phyloP scores from a whole-genome alignment of 2,797 vertebrate species.

The Brachymystax lenok region DNA sequence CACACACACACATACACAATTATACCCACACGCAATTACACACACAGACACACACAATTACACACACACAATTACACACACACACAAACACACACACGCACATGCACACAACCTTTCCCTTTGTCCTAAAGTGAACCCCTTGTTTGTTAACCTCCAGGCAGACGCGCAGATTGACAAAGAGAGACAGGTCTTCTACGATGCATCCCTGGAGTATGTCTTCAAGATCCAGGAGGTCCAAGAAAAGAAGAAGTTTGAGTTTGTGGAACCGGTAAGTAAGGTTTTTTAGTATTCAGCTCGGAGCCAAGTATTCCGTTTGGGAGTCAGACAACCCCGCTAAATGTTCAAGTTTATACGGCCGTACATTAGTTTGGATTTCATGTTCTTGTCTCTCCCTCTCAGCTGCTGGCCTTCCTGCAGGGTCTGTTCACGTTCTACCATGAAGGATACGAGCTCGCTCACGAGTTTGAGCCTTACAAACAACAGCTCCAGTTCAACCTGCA shows the following conservation, averaged over 20 bases:
- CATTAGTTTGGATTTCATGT: neutral
- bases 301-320: neutral
- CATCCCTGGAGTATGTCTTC: constrained; percentile 97
- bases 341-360: neutral
- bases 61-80: neutral
- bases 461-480: constrained; percentile 97
- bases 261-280: constrained; percentile 87
- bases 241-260: constrained; percentile 99
- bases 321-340: neutral
- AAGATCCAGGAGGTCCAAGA: constrained; percentile 99
- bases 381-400: constrained; percentile 75
- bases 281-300: too few relatives aligned
- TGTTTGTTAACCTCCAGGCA: constrained; percentile 79
- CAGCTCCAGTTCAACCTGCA: constrained; percentile 98
- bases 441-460: constrained; percentile 96
- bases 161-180: constrained; percentile 93
- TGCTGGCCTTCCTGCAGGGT: constrained; percentile 98
- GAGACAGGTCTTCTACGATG: constrained; percentile 93
- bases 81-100: constrained; percentile 4
- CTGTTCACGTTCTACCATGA: constrained; percentile 99
- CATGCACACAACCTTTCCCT: constrained; percentile 20
- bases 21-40: too few relatives aligned
- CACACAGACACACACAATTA: too few relatives aligned
- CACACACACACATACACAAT: too few relatives aligned
- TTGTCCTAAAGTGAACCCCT: constrained; percentile 36